Conservation (phyloP, 1,140 invertebrate genomes). For the Andrena cerasifolii region DNA sequence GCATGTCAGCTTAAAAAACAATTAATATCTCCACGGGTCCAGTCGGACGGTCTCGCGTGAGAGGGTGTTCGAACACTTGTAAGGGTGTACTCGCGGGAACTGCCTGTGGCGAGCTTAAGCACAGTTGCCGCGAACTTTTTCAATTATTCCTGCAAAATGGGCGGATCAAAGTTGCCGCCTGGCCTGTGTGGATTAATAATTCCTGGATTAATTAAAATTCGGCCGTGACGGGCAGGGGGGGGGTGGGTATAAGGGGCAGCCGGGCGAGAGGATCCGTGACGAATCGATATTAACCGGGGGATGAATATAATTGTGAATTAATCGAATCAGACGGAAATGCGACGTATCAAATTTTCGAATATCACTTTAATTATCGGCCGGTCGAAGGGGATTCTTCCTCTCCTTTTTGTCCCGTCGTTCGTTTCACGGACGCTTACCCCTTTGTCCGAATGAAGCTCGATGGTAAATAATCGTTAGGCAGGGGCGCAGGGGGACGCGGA, state of each 20-base stretch:
- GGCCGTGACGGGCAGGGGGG: constrained; percentile 12
- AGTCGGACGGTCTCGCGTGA: no score
- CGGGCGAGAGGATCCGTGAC: constrained; percentile 29
- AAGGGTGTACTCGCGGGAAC: no score
- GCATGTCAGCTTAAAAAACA: no score
- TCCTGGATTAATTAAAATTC: constrained; percentile 55
- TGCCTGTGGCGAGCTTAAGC: no score
- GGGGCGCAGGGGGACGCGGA: not conserved
- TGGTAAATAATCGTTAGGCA: constrained; percentile 28
- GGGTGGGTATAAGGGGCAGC: constrained; percentile 29
- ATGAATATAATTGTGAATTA: constrained; percentile 45
- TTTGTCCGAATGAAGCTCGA: constrained; percentile 2
- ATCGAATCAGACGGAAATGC: constrained; percentile 43
- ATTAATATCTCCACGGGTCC: no score
- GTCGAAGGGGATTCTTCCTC: not conserved
- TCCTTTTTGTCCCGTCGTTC: not conserved
- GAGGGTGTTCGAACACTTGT: no score
- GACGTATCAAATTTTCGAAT: constrained; percentile 34
- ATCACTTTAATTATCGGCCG: constrained; percentile 20
- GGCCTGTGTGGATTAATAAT: constrained; percentile 42
- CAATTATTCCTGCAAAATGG: constrained; percentile 46
- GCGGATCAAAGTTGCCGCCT: constrained; percentile 38
- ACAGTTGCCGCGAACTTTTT: constrained; percentile 24
- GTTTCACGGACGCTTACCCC: constrained; percentile 2
- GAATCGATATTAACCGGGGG: constrained; percentile 29